Base-by-base conservation (phyloP, 1,140 invertebrate species). In the Drosophila tsacasi region DNA sequence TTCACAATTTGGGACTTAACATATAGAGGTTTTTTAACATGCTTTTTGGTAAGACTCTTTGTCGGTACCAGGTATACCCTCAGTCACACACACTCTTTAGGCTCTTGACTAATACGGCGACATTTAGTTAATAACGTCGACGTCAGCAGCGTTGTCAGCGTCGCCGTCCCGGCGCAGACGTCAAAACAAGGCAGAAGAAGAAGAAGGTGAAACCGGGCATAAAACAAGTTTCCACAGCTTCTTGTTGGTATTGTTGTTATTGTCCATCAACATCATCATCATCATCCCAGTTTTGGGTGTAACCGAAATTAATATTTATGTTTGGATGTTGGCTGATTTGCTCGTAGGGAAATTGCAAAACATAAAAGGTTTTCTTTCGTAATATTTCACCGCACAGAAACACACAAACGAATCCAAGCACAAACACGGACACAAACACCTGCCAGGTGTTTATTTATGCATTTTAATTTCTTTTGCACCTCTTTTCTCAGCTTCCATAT, bases 91-190 rank as follows among this genome's bases (percentile, higher is more conserved):
- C 57, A 54, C 30, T 64, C 23, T 65, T 27, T 37, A 52, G 60
- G 39, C 62, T 54, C 42, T 54, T 61, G 44, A 68, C 67, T 68
- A 69, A 67, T 55, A 66, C 27, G 58, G 37, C 49, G 63, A 50
- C 37, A 42, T 44, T 71, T 68, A 68, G 63, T 68, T 71, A 68
- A 42, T 47, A 17, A 46, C 69, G 60, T 54, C 42, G 72, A 47
- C 59, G 39, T 35, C 27, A 58, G 64, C 79, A 71, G 60, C 49
- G 58, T 39, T 32, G 64, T 49, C 50, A 62, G 71, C 69, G 58
- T 39, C 74, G 67, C 49, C 73, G 73, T 55, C 65, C 78, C 78
- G 78, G 78, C 78, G 76, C 78, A 81, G 76, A 79, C 78, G 69
- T 80, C 76, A 80, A 57, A 57, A 79, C 76, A 74, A 75, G 50